Conservation (phyloP, 1,140 invertebrate genomes). For the Drosophila nikananu region DNA sequence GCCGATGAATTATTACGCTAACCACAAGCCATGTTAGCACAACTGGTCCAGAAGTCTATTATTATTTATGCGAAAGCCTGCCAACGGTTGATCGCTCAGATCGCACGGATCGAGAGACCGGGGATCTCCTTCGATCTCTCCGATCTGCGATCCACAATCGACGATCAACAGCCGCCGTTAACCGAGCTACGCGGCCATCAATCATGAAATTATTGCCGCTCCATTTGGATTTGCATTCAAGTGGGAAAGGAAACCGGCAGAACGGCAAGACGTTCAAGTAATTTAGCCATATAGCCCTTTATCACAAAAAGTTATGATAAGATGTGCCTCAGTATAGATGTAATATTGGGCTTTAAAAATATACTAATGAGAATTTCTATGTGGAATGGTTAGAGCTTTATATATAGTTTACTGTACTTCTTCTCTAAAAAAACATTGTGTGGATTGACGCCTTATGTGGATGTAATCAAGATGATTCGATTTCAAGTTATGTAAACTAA, state of each 20-base stretch:
- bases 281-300: constrained; percentile 1
- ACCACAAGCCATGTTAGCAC: constrained; percentile 81
- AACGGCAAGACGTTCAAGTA: neutral
- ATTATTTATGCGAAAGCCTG: constrained; percentile 77
- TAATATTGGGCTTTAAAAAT: neutral
- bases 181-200: constrained; percentile 78
- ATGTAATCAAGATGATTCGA: neutral
- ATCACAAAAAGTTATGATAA: neutral
- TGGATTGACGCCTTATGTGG: neutral
- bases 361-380: neutral
- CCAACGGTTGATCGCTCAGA: constrained; percentile 61
- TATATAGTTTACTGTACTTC: neutral
- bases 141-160: constrained; percentile 53
- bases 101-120: constrained; percentile 22
- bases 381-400: neutral
- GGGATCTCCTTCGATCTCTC: constrained; percentile 12
- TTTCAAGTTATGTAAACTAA: too few relatives aligned
- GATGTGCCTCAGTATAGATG: neutral
- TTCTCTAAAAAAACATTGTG: neutral
- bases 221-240: constrained; percentile 60
- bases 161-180: constrained; percentile 62
- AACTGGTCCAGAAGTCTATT: constrained; percentile 82
- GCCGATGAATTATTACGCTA: constrained; percentile 80
- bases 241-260: neutral
- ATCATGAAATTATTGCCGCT: constrained; percentile 80